Base-by-base conservation (phyloP, 2,888 invertebrate species). In the Cephus rjabovi region DNA sequence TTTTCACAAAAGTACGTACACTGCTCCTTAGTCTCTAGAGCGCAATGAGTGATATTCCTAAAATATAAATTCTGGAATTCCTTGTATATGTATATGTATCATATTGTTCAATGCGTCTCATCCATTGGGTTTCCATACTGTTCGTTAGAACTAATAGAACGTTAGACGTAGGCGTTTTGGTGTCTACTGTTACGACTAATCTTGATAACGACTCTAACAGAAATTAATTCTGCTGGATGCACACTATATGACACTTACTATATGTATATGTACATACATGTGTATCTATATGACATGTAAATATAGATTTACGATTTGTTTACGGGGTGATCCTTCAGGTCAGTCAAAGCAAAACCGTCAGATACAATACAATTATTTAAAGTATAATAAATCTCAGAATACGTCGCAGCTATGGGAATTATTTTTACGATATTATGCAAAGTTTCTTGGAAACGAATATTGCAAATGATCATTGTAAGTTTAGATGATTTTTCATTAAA, bases 141-240 rank as follows among this genome's bases (percentile, higher is more conserved):
- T 81, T 82, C 79, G 76, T 83, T 89, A 86, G 85, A 87, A 86
- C 81, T 84, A 85, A 89, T 88, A 88, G 86, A 84, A 73, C 83
- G 81, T 84, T 87, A 79, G 81, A 80, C 86, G 86, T 87, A 89
- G 89, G 89, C 85, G 88, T 89, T 86, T 88, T 89, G 87, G 86
- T 88, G 88, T 86, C 86, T 86, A 85, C 84, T 87, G 81, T 85
- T 83, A 83, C 80, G 81, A 86, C 86, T 87, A 85, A 85, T 86
- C 79, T 82, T 83, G 83, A 87, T 87, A 83, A 86, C 85, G 84
- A 88, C 83, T 83, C 83, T 85, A 84, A 85, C 81, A 87, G 82
- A 85, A 82, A 85, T 83, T 87, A 86, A 87, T 84, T 84, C 77
- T 83, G 79, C 56, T 86, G 77, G 83, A 81, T 87, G 86, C 86